phyloP scores from a whole-genome alignment of 2,888 invertebrate genomes.

The Gryllus longicercus region DNA sequence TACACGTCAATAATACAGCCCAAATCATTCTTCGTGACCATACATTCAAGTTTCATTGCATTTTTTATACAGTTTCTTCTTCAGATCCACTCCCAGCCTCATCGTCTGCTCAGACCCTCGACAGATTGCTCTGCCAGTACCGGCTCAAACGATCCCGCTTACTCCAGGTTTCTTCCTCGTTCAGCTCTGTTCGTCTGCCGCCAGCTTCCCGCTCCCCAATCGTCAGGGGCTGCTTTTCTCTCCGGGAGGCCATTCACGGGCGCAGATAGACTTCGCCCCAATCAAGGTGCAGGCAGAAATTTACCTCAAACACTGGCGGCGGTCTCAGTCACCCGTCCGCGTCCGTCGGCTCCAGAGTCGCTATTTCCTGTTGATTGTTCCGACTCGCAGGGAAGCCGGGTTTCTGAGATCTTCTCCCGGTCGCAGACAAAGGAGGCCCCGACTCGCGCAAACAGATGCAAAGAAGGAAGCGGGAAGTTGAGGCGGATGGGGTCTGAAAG shows the following conservation, averaged over 20 bases:
- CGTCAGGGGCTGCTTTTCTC: too few species aligned
- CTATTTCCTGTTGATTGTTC: conserved; percentile 17
- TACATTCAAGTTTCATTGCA: too few species aligned
- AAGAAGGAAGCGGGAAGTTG: neutral
- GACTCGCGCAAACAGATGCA: neutral
- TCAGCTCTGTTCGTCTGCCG: too few species aligned
- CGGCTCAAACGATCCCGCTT: too few species aligned
- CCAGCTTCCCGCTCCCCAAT: neutral
- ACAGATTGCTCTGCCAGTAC: too few species aligned
- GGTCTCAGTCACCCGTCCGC: neutral
- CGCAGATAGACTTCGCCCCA: neutral
- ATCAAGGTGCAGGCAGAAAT: conserved; percentile 8
- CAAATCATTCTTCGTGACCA: too few species aligned
- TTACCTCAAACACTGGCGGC: neutral
- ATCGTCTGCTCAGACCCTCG: too few species aligned
- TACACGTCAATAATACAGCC: too few species aligned
- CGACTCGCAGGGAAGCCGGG: neutral
- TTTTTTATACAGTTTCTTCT: too few species aligned
- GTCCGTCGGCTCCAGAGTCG: neutral
- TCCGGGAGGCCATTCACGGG: neutral
- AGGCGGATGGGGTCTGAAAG: too few species aligned
- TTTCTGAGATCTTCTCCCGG: neutral
- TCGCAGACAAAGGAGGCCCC: neutral
- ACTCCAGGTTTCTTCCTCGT: too few species aligned
- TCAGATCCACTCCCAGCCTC: too few species aligned